Evolutionary conservation across 1,140 invertebrate species (phyloP).

Genomic region (Platyscapa corneri): DNA sequence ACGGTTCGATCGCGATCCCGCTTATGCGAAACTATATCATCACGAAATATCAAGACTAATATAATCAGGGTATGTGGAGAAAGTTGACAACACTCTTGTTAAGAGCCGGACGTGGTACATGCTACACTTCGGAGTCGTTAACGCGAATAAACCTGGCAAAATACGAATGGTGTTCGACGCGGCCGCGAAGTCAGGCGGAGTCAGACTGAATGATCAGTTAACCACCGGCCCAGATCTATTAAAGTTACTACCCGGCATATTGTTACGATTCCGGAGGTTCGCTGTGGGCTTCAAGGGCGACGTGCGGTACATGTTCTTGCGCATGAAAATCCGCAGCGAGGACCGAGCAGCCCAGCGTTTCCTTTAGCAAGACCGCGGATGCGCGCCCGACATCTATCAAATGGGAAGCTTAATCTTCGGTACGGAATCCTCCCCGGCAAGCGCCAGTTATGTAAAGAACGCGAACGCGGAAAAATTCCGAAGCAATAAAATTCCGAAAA

Average conservation of each 20-base stretch:
- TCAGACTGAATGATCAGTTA: constrained; percentile 58
- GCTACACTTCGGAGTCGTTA: constrained; percentile 59
- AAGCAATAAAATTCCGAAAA: too few species aligned
- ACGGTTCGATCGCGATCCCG: constrained; percentile 20
- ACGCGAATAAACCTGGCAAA: constrained; percentile 58
- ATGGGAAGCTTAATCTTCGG: constrained; percentile 65
- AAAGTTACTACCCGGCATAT: constrained; percentile 55
- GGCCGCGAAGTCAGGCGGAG: constrained; percentile 53
- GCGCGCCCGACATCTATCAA: constrained; percentile 52
- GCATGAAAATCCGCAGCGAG: constrained; percentile 56
- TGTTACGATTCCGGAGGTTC: constrained; percentile 61
- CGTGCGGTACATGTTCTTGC: too few species aligned
- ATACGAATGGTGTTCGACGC: constrained; percentile 61
- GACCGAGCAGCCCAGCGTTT: constrained; percentile 59
- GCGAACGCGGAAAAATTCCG: constrained; percentile 59
- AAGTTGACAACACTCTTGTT: not conserved
- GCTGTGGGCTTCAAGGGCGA: constrained; percentile 57
- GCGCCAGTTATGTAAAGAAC: constrained; percentile 62
- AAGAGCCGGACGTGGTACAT: constrained; percentile 52
- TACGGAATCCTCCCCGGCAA: constrained; percentile 49
- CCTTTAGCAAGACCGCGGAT: constrained; percentile 54
- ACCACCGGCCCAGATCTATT: constrained; percentile 58
- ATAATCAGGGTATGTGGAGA: constrained; percentile 38
- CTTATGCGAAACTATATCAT: constrained; percentile 32
- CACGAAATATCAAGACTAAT: constrained; percentile 51